Evolutionary conservation across 2,888 invertebrate species (phyloP).

Genomic region (Urechis unicinctus): DNA sequence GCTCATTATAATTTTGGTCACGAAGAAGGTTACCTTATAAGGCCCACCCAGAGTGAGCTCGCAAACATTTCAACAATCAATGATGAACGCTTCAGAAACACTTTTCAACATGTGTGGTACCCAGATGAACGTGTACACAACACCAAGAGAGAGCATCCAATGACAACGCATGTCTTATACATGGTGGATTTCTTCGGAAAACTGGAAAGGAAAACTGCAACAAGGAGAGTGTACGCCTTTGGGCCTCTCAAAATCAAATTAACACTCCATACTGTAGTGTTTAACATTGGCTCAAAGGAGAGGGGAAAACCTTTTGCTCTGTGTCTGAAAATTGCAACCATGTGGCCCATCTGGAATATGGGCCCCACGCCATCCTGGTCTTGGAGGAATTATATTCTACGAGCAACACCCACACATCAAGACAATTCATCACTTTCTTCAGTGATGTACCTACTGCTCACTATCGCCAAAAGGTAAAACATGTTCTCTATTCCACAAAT

Average conservation of each 20-base stretch:
- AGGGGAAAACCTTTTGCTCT: not conserved
- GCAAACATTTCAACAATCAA: not conserved
- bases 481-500: slow-evolving; percentile 35
- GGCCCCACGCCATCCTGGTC: slow-evolving; percentile 40
- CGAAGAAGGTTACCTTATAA: no score
- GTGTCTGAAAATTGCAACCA: slow-evolving; percentile 16
- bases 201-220: not conserved
- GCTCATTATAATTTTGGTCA: no score
- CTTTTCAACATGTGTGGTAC: not conserved
- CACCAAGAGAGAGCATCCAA: no score
- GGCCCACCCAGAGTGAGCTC: not conserved
- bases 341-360: slow-evolving; percentile 42
- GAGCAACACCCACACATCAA: slow-evolving; percentile 2
- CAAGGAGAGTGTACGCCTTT: slow-evolving; percentile 22
- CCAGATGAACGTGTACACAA: no score
- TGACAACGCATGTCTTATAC: not conserved
- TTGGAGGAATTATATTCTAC: slow-evolving; percentile 5
- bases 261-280: slow-evolving; percentile 41
- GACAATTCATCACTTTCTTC: slow-evolving; percentile 20
- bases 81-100: not conserved
- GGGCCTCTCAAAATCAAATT: slow-evolving; percentile 31
- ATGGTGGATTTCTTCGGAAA: not conserved
- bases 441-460: slow-evolving; percentile 39
- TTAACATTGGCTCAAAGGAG: slow-evolving; percentile 20
- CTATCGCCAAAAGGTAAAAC: slow-evolving; percentile 42